Conservation (phyloP, 2,888 invertebrate genomes). For the Agrilus biguttatus region DNA sequence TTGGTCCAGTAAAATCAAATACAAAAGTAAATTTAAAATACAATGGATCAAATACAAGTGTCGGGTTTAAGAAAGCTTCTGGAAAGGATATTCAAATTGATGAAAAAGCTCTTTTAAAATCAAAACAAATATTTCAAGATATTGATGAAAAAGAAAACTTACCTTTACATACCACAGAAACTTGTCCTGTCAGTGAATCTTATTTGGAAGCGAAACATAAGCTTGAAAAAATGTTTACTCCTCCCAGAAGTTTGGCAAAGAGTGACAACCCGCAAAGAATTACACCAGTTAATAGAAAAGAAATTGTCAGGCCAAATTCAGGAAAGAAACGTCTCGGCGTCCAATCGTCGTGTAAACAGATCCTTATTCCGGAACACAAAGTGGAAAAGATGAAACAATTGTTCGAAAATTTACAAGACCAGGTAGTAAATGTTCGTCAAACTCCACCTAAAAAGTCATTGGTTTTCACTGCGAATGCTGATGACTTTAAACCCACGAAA, state of each 20-base stretch:
- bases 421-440: too few relatives aligned
- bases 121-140: slow-evolving; percentile 16
- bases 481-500: too few relatives aligned
- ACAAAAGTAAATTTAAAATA: too few relatives aligned
- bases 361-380: slow-evolving; percentile 18
- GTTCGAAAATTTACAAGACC: slow-evolving; percentile 10
- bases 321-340: slow-evolving; percentile 18
- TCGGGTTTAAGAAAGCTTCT: slow-evolving; percentile 24
- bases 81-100: slow-evolving; percentile 22
- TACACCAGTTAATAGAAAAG: too few relatives aligned
- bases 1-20: too few relatives aligned
- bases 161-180: slow-evolving; percentile 21
- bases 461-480: too few relatives aligned
- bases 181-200: slow-evolving; percentile 20
- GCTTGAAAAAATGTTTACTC: too few relatives aligned
- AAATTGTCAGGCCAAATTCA: background rate
- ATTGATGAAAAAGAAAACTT: slow-evolving; percentile 23
- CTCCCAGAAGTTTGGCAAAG: too few relatives aligned
- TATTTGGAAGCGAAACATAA: too few relatives aligned
- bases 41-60: background rate
- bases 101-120: slow-evolving; percentile 28
- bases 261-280: too few relatives aligned
- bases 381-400: slow-evolving; percentile 18
- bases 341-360: slow-evolving; percentile 16
- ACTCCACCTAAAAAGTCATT: too few relatives aligned